Percentiles rank a stretch among this genome's conserved stretches.
phyloP scores from a whole-genome alignment of 2,797 vertebrate genomes.

The Channallabes apus region DNA sequence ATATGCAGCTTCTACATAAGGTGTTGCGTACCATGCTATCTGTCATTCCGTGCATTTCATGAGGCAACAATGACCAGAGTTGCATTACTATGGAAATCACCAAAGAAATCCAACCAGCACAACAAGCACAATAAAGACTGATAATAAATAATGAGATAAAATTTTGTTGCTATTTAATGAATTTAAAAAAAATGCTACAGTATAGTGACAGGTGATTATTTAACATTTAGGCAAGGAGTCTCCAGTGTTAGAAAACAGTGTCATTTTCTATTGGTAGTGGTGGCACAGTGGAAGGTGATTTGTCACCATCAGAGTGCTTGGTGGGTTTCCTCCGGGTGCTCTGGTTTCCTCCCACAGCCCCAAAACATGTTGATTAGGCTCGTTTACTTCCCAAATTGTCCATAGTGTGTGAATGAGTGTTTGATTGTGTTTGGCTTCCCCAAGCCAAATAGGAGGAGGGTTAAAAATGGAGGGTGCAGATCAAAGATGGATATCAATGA shows the following conservation, averaged over 20 bases:
- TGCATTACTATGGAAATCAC: constrained; percentile 56
- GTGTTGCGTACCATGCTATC: constrained; percentile 48
- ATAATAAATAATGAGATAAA: not conserved
- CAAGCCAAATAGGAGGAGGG: too few relatives aligned
- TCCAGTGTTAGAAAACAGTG: not conserved
- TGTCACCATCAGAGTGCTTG: too few relatives aligned
- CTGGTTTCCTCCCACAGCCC: too few relatives aligned
- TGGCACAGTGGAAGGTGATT: too few relatives aligned
- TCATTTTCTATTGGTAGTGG: not conserved
- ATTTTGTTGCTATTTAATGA: not conserved
- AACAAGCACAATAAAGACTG: not conserved
- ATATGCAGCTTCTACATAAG: not conserved
- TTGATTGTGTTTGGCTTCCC: too few relatives aligned
- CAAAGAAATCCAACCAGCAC: constrained; percentile 44
- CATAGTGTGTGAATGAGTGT: too few relatives aligned
- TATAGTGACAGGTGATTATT: not conserved
- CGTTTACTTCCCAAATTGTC: too few relatives aligned
- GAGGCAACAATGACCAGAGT: constrained; percentile 60
- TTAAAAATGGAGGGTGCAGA: too few relatives aligned
- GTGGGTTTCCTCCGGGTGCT: too few relatives aligned
- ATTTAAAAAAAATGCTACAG: not conserved
- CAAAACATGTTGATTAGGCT: too few relatives aligned
- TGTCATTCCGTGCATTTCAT: constrained; percentile 52
- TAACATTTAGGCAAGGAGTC: not conserved
- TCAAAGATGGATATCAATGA: too few relatives aligned